These are phyloP conservation scores for Argentina silus DNA, from an alignment of 2,797 vertebrate species.

Conservation along the genomic window DNA sequence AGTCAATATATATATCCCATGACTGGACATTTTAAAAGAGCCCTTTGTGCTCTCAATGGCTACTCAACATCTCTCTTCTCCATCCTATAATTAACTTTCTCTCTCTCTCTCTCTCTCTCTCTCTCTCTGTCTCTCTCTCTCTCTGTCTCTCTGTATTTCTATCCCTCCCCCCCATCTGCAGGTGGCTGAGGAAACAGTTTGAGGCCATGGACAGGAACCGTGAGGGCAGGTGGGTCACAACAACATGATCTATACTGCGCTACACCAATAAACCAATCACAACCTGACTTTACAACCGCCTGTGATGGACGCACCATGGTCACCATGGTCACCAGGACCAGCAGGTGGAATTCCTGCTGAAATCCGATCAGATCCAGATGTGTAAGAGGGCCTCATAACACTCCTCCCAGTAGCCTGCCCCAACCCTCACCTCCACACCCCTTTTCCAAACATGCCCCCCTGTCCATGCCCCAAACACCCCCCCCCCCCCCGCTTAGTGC, in stretches of 20 bases:
- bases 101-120: background rate
- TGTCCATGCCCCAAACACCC: background rate
- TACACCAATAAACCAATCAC: conserved; percentile 19
- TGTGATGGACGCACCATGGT: conserved; percentile 17
- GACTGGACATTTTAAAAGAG: conserved; percentile 2
- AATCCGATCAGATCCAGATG: conserved; percentile 54
- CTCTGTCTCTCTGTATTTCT: too few relatives aligned
- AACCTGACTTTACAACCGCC: conserved; percentile 6
- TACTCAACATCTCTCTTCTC: background rate
- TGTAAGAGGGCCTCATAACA: conserved; percentile 27
- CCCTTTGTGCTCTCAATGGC: background rate
- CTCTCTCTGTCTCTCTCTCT: conserved; percentile 1
- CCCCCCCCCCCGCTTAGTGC: background rate
- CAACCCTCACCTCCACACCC: conserved; percentile 22
- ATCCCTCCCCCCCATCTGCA: conserved; percentile 31
- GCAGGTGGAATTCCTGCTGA: conserved; percentile 27
- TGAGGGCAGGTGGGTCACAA: conserved; percentile 82
- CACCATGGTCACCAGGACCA: background rate
- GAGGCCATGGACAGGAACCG: conserved; percentile 82
- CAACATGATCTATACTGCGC: conserved; percentile 12
- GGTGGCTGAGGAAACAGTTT: conserved; percentile 87
- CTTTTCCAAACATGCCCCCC: background rate
- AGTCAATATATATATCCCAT: conserved; percentile 1
- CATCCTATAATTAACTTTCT: background rate
- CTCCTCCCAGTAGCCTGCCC: background rate